Evolutionary conservation across 1,140 invertebrate genomes (phyloP), one percentile per base, ranked within the genome.

Genomic region (Sarcophaga bullata): DNA sequence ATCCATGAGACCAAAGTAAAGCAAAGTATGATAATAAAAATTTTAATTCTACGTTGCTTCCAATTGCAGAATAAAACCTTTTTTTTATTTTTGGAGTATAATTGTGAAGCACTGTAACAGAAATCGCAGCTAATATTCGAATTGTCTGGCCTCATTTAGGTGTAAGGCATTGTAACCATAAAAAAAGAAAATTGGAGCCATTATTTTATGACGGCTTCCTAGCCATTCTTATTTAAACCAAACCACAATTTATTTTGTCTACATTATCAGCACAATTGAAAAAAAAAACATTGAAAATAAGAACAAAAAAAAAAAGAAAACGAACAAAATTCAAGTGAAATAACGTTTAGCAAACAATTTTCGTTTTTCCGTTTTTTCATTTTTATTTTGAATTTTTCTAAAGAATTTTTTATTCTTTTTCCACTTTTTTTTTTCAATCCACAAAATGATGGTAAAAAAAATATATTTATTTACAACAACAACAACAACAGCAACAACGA

Each of bases 361-460:
- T 9, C 11, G 11, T 62, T 15, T 62, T 62, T 62, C n/a, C n/a
- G 11, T 58, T n/a, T 58, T 58, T 58, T n/a, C n/a, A 37, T 37
- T 37, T 37, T 58, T 58, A n/a, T n/a, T 58, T 58, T n/a, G 25
- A 58, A n/a, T 58, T n/a, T n/a, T 68, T 68, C 19, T 37, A 37
- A 37, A 37, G 25, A 37, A 37, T n/a, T 58, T 58, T 58, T n/a
- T 58, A n/a, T n/a, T n/a, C n/a, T 58, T 15, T 58, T n/a, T 58
- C n/a, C 54, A n/a, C 15, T 13, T 58, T n/a, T n/a, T 68, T 68
- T 68, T n/a, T 68, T 68, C 19, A 68, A 68, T 68, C 62, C 62
- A 68, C 6, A n/a, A 68, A 19, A 68, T 19, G 50, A 25, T 10
- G 17, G 19, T 25, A 62, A 62, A 62, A 62, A 37, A 37, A 37